These are phyloP conservation scores for Caenorhabditis sp. DNA, from an alignment of 2,888 invertebrate genomes.

Conservation along the genomic window DNA sequence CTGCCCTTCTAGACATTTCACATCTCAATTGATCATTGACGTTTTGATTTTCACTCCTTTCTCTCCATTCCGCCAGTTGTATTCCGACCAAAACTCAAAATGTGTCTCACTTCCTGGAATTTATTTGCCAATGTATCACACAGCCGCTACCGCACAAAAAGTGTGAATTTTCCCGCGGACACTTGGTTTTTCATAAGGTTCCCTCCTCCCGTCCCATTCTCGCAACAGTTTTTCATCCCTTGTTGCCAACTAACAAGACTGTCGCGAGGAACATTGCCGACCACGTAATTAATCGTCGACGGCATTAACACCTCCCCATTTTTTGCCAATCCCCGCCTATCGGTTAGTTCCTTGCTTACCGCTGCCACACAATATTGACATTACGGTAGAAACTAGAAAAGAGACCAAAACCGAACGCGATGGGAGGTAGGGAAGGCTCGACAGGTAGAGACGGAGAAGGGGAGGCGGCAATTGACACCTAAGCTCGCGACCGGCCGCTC, in stretches of 20 bases:
- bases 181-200: too few species aligned
- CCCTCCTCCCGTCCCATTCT: constrained; percentile 23
- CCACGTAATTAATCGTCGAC: constrained; percentile 40
- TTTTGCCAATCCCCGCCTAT: constrained; percentile 6
- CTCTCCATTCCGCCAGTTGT: too few species aligned
- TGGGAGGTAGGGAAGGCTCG: constrained; percentile 39
- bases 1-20: too few species aligned
- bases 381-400: constrained; percentile 66
- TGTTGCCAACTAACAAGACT: constrained; percentile 30
- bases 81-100: constrained; percentile 48
- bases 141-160: too few species aligned
- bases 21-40: neutral
- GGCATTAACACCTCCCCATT: neutral
- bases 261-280: too few species aligned
- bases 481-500: constrained; percentile 51
- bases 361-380: constrained; percentile 56
- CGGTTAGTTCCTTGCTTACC: constrained; percentile 29
- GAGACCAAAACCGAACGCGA: constrained; percentile 49
- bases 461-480: constrained; percentile 58
- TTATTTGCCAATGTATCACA: constrained; percentile 44
- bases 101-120: constrained; percentile 44
- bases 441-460: constrained; percentile 18
- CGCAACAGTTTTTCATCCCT: neutral
- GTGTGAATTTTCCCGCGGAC: constrained; percentile 12
- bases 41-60: too few species aligned